Evolutionary conservation across 2,797 vertebrate species (phyloP), one percentile per base, ranked within the genome.

Genomic region (Allobates femoralis): DNA sequence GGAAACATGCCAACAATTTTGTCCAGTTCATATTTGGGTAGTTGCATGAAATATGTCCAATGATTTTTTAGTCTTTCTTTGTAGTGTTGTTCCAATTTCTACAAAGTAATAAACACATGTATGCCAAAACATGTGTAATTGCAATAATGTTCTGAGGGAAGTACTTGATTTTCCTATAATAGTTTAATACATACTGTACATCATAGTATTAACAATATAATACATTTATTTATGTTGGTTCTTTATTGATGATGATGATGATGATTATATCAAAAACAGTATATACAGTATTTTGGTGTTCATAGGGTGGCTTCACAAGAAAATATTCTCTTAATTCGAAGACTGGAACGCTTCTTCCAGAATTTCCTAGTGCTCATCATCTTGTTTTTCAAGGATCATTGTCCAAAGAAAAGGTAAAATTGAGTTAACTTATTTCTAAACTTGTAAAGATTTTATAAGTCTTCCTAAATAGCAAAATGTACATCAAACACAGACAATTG

Each of bases 311-410:
- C 71, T 99, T 99, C 91, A 99, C 98, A 89, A 96, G 98, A 85
- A 99, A 99, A 94, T 99, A 99, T 90, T 99, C 98, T 21, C 92
- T 99, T 86, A 99, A 97, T 92, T 99, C 98, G 83, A 99, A 99
- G 95, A 99, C 98, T 1, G 98, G 98, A 92, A 99, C 98, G 0
- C 92, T 99, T 73, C 96, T 99, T 32, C 98, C 98, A 55, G 98
- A 99, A 89, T 99, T 99, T 89, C 98, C 98, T 83, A 98, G 92
- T 41, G 96, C 97, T 87, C 97, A 98, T 89, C 97, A 99, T 88
- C 96, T 99, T 80, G 93, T 98, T 76, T 96, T 99, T 91, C 97
- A 97, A 90, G 96, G 95, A 73, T 96, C 96, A 75, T 90, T 97
- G 92, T 96, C 98, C 90, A 97, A 97, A 93, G 98, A 99, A 86